A percentile compares a stretch with the other conserved stretches of the same genome.
phyloP scores from a whole-genome alignment of 1,140 invertebrate species.

The Pectinophora gossypiella region DNA sequence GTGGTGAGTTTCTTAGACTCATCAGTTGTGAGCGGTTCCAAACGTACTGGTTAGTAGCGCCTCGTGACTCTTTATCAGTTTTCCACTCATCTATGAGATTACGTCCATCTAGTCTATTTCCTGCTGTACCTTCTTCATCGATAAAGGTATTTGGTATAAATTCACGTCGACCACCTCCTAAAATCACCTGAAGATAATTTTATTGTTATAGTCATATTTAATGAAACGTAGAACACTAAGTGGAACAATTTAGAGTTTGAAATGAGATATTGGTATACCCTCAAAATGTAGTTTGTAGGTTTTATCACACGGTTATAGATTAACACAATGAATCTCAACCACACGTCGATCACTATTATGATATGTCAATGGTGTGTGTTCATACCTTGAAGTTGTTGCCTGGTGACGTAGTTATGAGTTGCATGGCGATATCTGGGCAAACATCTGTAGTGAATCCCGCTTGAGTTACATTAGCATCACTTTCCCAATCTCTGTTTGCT shows the following conservation, averaged over 20 bases:
- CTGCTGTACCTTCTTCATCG: slow-evolving; percentile 80
- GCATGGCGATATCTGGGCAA: slow-evolving; percentile 61
- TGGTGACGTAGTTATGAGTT: slow-evolving; percentile 76
- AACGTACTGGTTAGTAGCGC: slow-evolving; percentile 33
- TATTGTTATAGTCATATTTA: not conserved
- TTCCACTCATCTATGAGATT: slow-evolving; percentile 76
- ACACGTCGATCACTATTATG: slow-evolving; percentile 12
- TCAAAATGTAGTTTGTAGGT: not conserved
- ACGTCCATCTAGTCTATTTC: slow-evolving; percentile 76
- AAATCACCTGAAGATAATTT: slow-evolving; percentile 76
- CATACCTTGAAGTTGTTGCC: slow-evolving; percentile 46
- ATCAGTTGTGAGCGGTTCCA: slow-evolving; percentile 21
- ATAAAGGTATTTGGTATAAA: slow-evolving; percentile 78
- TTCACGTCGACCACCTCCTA: slow-evolving; percentile 84
- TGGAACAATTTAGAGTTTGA: too few species aligned
- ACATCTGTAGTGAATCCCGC: slow-evolving; percentile 21
- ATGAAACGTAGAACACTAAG: too few species aligned
- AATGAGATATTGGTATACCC: not conserved
- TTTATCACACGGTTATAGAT: not conserved
- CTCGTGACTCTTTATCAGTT: slow-evolving; percentile 46
- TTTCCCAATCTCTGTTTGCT: slow-evolving; percentile 83
- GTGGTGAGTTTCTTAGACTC: slow-evolving; percentile 33
- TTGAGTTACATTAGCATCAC: slow-evolving; percentile 75
- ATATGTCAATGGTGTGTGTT: not conserved
- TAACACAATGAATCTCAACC: slow-evolving; percentile 26